A percentile compares a stretch with the other conserved stretches of the same genome.
phyloP scores from a whole-genome alignment of 2,797 vertebrate genomes.

The Mus spretus region DNA sequence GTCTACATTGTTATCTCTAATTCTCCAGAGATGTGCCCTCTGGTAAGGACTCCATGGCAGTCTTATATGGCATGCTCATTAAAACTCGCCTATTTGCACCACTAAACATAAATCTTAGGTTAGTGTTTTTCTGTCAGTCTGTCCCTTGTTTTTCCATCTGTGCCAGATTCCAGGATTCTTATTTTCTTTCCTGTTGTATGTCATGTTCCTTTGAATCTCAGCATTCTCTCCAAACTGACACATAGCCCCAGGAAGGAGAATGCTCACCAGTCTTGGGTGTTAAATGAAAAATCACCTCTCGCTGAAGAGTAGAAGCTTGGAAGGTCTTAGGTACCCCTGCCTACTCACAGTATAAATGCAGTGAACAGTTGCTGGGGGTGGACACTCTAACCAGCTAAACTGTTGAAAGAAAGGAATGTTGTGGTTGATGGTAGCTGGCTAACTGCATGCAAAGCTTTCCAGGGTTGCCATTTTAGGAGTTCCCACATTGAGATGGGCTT shows the following conservation, averaged over 20 bases:
- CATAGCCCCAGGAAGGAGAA: neutral
- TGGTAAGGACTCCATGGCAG: rapidly evolving
- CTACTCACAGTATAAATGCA: neutral
- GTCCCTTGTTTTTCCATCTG: neutral
- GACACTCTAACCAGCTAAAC: neutral
- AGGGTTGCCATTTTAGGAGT: neutral
- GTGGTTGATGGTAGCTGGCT: neutral
- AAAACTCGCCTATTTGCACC: neutral
- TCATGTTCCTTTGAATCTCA: neutral
- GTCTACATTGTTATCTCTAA: neutral
- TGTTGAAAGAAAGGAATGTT: neutral
- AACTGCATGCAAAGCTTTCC: neutral
- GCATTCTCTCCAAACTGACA: neutral
- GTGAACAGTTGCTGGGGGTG: neutral
- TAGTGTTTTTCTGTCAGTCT: neutral
- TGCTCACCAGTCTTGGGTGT: neutral
- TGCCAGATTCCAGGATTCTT: neutral
- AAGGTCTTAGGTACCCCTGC: neutral
- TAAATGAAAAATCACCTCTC: neutral
- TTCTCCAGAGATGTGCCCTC: neutral
- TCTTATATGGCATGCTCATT: neutral
- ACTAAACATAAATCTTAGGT: neutral
- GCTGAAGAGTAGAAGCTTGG: neutral
- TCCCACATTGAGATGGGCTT: neutral
- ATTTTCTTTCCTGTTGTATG: neutral